Evolutionary conservation across 1,140 invertebrate species (phyloP).

Genomic region (Sipha flava): DNA sequence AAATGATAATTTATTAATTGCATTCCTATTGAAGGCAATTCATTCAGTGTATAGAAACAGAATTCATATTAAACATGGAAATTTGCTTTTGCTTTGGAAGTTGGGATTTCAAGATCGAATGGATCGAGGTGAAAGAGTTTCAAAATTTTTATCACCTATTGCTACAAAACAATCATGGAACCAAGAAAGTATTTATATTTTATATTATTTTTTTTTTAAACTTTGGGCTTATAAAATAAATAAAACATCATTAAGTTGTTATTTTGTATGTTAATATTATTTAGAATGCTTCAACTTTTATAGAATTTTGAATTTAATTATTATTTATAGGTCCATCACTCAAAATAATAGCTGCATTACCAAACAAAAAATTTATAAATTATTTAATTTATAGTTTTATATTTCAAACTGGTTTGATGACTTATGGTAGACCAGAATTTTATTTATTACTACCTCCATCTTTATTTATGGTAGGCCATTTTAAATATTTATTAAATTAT

Average conservation of each 20-base stretch:
- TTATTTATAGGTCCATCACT: not conserved
- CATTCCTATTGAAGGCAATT: not conserved
- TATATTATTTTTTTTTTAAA: not conserved
- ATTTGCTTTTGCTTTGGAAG: constrained; percentile 15
- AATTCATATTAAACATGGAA: not conserved
- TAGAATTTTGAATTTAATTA: not conserved
- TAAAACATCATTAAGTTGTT: no score
- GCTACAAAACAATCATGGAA: not conserved
- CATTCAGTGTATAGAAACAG: not conserved
- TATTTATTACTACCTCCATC: constrained; percentile 22
- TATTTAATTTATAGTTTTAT: constrained; percentile 25
- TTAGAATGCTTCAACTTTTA: no score
- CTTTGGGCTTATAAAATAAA: no score
- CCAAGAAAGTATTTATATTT: not conserved
- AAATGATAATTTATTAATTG: not conserved
- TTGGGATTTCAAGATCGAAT: constrained; percentile 13
- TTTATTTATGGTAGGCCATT: not conserved
- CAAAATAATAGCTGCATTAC: constrained; percentile 6
- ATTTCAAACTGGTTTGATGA: constrained; percentile 23
- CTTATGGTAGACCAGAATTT: constrained; percentile 24
- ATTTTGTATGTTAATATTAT: no score
- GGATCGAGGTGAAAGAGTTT: constrained; percentile 4
- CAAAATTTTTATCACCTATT: not conserved
- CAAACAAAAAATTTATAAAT: constrained; percentile 18
- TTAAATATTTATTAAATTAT: not conserved